Evolutionary conservation across 2,888 invertebrate genomes (phyloP), one percentile per base, ranked within the genome.

Genomic region (Hydriomena furcata): DNA sequence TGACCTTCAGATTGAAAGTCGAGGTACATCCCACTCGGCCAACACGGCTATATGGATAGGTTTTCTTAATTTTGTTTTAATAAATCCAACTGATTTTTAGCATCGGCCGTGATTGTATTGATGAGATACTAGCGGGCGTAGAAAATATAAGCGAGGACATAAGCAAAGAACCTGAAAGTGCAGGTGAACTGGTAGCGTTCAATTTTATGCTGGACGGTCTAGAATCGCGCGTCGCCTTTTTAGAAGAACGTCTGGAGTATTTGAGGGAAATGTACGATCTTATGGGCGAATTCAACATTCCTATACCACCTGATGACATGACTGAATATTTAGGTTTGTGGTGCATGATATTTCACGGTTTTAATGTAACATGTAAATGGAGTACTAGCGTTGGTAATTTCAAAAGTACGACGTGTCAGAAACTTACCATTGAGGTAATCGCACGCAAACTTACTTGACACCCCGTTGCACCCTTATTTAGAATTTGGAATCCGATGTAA

Each of bases 181-280:
- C 97, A 0, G 86, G 92, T 0, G 95, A 96, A 60, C 93, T 93
- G 67, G 95, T 96, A 0, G 92, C 92, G 7, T 95, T 93, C 66
- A 92, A 96, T 48, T 92, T 90, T 35, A 93, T 95, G 83, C 72
- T 96, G 38, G 94, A 96, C 48, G 91, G 92, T 2, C 86, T 94
- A 7, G 93, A 93, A 58, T 74, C 88, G 1, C 91, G 94, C 68
- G 92, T 97, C 42, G 93, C 94, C 13, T 85, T 84, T 13, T 91
- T 98, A 68, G 96, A 97, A 71, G 87, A 92, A 34, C 92, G 93
- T 21, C 85, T 96, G 3, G 95, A 96, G 71, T 95, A 97, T 72
- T 93, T 95, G 4, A 94, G 96, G 60, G 96, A 97, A 68, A 82
- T 97, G 49, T 95, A 97, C 71, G 95, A 97, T 58, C 91, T 97